A percentile compares a stretch with the other conserved stretches of the same genome.
Conservation (phyloP, 2,888 invertebrate species). For the Noctua janthina region DNA sequence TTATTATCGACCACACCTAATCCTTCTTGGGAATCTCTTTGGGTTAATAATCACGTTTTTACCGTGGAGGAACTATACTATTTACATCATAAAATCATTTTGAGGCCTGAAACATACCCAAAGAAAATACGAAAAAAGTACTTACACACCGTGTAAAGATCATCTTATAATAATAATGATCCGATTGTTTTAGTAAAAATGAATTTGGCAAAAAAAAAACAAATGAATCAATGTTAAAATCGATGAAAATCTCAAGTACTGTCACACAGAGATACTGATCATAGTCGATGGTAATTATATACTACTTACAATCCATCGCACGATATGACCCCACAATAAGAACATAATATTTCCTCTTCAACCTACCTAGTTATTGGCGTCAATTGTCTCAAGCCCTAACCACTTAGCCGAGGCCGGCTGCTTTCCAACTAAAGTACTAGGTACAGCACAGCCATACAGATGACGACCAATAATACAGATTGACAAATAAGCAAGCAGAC, state of each 20-base stretch:
- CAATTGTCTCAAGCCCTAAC: constrained; percentile 48
- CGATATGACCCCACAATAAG: not conserved
- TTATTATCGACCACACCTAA: not conserved
- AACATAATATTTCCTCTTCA: not conserved
- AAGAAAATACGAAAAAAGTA: not conserved
- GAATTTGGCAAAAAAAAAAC: not conserved
- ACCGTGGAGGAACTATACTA: not conserved
- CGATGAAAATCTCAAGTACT: too few species aligned
- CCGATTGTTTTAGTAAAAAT: not conserved
- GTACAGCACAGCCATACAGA: constrained; percentile 12
- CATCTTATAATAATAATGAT: not conserved
- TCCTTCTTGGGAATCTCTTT: not conserved
- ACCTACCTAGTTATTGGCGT: not conserved
- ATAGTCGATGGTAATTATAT: not conserved
- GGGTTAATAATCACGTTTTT: not conserved
- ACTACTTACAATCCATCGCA: not conserved
- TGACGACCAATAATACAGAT: constrained; percentile 55
- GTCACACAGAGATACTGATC: not conserved
- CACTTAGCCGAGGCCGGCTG: constrained; percentile 23
- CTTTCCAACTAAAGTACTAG: constrained; percentile 48
- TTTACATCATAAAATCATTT: not conserved
- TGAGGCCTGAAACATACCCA: not conserved
- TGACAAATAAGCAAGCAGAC: constrained; percentile 62
- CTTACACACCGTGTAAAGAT: not conserved
- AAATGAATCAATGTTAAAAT: not conserved